A percentile compares a stretch with the other conserved stretches of the same genome.
phyloP scores from a whole-genome alignment of 2,797 vertebrate species.

The Falco cherrug region DNA sequence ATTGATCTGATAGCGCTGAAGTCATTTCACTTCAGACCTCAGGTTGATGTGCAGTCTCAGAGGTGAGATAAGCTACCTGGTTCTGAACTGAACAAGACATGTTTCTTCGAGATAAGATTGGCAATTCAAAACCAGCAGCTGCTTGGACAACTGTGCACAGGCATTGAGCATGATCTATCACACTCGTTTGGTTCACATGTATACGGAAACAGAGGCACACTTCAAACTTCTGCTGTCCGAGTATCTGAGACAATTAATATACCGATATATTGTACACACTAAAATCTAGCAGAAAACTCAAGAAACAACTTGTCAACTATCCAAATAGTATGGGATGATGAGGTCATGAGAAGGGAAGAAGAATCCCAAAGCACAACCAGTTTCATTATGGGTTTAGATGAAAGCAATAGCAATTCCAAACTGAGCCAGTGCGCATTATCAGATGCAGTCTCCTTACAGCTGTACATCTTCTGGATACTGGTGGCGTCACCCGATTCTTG shows the following conservation, averaged over 20 bases:
- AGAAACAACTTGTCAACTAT: neutral
- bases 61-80: slow-evolving; percentile 68
- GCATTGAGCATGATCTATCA: neutral
- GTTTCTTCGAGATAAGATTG: slow-evolving; percentile 66
- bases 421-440: neutral
- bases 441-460: neutral
- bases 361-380: neutral
- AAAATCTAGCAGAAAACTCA: neutral
- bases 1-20: slow-evolving; percentile 59
- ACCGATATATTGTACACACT: neutral
- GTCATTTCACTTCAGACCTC: slow-evolving; percentile 62
- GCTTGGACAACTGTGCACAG: neutral
- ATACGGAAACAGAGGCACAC: neutral
- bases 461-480: neutral
- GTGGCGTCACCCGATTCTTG: neutral
- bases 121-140: slow-evolving; percentile 35
- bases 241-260: neutral
- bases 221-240: neutral
- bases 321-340: neutral
- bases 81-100: slow-evolving; percentile 57
- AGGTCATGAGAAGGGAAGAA: neutral
- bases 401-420: neutral
- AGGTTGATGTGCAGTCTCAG: slow-evolving; percentile 61
- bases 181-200: neutral
- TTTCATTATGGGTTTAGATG: neutral